Evolutionary conservation across 1,140 invertebrate genomes (phyloP).

Genomic region (Asobara japonica): DNA sequence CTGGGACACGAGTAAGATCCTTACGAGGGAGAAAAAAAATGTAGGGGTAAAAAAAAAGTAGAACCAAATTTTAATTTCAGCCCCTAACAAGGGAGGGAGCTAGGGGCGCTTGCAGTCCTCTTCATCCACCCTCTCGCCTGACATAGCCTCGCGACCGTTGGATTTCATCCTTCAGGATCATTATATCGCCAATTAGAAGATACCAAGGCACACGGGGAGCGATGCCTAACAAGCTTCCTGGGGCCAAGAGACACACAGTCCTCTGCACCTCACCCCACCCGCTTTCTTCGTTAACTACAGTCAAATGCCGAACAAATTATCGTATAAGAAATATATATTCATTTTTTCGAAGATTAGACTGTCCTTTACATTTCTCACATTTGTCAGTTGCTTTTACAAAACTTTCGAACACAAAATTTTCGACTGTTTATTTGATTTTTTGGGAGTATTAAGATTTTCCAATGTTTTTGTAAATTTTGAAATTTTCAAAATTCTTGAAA

Average conservation of each 20-base stretch:
- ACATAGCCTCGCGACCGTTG: constrained; percentile 25
- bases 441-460: no score
- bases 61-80: constrained; percentile 64
- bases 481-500: no score
- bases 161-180: constrained; percentile 67
- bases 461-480: no score
- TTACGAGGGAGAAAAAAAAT: constrained; percentile 37
- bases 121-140: not conserved
- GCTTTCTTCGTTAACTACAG: not conserved
- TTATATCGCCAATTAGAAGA: constrained; percentile 69
- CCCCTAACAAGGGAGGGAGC: constrained; percentile 59
- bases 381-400: no score
- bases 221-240: constrained; percentile 67
- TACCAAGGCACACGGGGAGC: constrained; percentile 58
- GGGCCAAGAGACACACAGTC: constrained; percentile 21
- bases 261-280: not conserved
- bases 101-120: constrained; percentile 34
- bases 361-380: no score
- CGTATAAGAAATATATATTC: not conserved
- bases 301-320: not conserved
- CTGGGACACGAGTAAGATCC: constrained; percentile 20
- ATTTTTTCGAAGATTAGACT: no score
- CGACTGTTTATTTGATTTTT: no score
- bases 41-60: constrained; percentile 32
- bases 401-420: no score